These are phyloP conservation scores for Poeciliopsis infans DNA, from an alignment of 2,797 vertebrate species.

Conservation along the genomic window DNA sequence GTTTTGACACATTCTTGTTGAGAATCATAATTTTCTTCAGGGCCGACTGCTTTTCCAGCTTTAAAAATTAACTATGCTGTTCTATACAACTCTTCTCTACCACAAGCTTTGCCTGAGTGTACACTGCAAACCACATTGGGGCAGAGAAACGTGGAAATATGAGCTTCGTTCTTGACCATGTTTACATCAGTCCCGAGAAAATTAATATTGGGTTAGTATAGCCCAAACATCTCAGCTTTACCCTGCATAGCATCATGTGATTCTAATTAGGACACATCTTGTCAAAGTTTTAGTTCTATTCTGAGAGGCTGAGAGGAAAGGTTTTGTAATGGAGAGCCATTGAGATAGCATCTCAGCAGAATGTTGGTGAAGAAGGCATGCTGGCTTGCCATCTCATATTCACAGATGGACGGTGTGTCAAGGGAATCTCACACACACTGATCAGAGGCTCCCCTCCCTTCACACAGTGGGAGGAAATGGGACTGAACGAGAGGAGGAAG, in stretches of 20 bases:
- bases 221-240: conserved; percentile 30
- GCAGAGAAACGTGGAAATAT: conserved; percentile 12
- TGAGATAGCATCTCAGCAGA: conserved; percentile 66
- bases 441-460: conserved; percentile 74
- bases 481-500: conserved; percentile 83
- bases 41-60: background rate
- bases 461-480: conserved; percentile 82
- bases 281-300: conserved; percentile 71
- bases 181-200: conserved; percentile 33
- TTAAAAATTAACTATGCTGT: conserved; percentile 10
- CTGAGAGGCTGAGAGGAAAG: conserved; percentile 55
- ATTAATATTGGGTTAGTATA: conserved; percentile 37
- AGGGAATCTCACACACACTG: conserved; percentile 78
- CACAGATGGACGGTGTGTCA: conserved; percentile 80
- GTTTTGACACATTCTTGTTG: background rate
- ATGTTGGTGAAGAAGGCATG: conserved; percentile 68
- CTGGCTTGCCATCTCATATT: conserved; percentile 69
- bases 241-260: conserved; percentile 56
- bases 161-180: conserved; percentile 21
- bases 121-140: conserved; percentile 11
- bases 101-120: conserved; percentile 9
- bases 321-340: conserved; percentile 65
- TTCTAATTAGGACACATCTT: conserved; percentile 63
- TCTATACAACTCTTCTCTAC: conserved; percentile 13
- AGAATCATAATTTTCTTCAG: conserved; percentile 17